Conservation (phyloP, 2,888 invertebrate species). For the Mythimna albipuncta region DNA sequence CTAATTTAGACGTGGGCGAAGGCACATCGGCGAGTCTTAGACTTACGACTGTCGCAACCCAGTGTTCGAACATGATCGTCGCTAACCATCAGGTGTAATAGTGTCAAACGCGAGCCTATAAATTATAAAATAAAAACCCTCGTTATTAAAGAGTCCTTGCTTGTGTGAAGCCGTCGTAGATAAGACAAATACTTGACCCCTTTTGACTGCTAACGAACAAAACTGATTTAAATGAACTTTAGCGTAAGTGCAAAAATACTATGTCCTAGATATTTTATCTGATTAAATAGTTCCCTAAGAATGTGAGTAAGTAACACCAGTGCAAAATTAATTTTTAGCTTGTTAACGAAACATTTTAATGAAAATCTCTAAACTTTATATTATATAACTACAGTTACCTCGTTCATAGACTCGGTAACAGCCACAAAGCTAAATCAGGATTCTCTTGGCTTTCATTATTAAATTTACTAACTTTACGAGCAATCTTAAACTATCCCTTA, state of each 20-base stretch:
- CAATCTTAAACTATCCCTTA: constrained; percentile 27
- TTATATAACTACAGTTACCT: constrained; percentile 4
- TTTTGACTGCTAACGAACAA: neutral
- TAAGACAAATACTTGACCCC: neutral
- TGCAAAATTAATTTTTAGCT: neutral
- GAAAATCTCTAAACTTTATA: constrained; percentile 24
- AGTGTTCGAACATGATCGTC: too few relatives aligned
- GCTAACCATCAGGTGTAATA: too few relatives aligned
- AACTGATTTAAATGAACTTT: neutral
- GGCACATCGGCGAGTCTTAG: too few relatives aligned
- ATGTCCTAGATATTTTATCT: neutral
- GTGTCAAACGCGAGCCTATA: too few relatives aligned
- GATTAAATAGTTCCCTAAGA: neutral
- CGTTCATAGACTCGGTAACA: neutral
- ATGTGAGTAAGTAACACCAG: neutral
- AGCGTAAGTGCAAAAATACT: neutral
- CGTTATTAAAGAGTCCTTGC: too few relatives aligned
- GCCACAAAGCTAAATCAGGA: constrained; percentile 15
- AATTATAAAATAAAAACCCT: too few relatives aligned
- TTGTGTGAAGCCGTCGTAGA: too few relatives aligned
- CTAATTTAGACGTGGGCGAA: too few relatives aligned
- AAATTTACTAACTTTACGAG: constrained; percentile 45
- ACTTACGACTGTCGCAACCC: too few relatives aligned
- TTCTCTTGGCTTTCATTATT: constrained; percentile 15
- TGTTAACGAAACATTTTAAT: neutral